These are phyloP conservation scores for Otolemur garnettii DNA, from an alignment of 2,113 vertebrate genomes.

Conservation along the genomic window DNA sequence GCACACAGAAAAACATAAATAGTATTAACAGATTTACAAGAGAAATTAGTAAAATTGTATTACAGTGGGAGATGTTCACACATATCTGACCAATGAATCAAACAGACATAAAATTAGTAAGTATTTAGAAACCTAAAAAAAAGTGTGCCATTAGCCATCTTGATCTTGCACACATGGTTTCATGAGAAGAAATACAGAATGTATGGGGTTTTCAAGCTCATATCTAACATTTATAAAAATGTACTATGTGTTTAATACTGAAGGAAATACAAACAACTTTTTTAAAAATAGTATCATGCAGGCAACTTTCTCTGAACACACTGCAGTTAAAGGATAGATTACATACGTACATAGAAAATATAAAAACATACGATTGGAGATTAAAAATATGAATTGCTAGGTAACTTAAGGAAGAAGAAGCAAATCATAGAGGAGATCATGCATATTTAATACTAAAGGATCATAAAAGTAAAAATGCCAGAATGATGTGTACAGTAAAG, in stretches of 20 bases:
- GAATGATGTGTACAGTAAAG: not conserved
- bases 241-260: not conserved
- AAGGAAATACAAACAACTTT: conserved; percentile 27
- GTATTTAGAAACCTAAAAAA: not conserved
- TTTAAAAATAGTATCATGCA: not conserved
- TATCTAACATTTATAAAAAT: conserved; percentile 6
- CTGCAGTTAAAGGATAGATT: not conserved
- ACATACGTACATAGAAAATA: not conserved
- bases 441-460: not conserved
- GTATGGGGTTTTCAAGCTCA: conserved; percentile 6
- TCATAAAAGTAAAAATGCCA: not conserved
- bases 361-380: not conserved
- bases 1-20: not conserved
- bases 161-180: not conserved
- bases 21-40: not conserved
- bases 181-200: conserved; percentile 19
- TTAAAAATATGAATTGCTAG: conserved; percentile 46
- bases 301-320: not conserved
- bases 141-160: not conserved
- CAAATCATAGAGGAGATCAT: conserved; percentile 4
- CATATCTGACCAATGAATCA: not conserved
- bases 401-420: not conserved
- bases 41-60: conserved; percentile 10
- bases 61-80: not conserved
- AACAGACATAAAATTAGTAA: not conserved